phyloP scores from a whole-genome alignment of 1,140 invertebrate genomes.

The Zophobas morio region DNA sequence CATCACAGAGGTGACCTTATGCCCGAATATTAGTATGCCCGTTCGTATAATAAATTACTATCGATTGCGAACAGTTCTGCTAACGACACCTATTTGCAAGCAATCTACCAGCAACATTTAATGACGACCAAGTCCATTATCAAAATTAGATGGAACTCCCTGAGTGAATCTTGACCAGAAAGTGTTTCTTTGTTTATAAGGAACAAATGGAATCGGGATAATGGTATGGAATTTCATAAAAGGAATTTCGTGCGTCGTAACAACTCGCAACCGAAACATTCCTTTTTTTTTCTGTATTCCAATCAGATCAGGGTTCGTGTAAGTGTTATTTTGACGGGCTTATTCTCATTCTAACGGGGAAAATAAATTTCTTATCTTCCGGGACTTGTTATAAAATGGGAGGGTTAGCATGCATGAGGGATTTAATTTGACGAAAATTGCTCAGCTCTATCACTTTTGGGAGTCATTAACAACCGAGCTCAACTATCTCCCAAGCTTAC shows the following conservation, averaged over 20 bases:
- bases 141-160: constrained; percentile 6
- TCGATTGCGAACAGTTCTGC: constrained; percentile 24
- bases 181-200: constrained; percentile 3
- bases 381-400: constrained; percentile 40
- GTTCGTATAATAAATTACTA: constrained; percentile 23
- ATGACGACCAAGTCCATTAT: constrained; percentile 1
- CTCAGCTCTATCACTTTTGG: constrained; percentile 37
- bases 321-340: constrained; percentile 15
- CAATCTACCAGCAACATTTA: constrained; percentile 9
- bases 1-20: background rate
- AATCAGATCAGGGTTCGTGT: background rate
- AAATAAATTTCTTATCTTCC: constrained; percentile 39
- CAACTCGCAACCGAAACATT: background rate
- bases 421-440: constrained; percentile 39
- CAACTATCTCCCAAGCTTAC: constrained; percentile 17
- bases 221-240: constrained; percentile 2
- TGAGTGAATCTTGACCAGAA: background rate
- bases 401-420: constrained; percentile 32
- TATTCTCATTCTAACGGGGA: constrained; percentile 4
- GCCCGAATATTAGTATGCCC: background rate
- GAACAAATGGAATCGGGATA: constrained; percentile 1
- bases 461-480: constrained; percentile 34
- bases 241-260: background rate
- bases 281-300: constrained; percentile 3
- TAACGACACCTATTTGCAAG: constrained; percentile 31